These are phyloP conservation scores for Zelostemma sp. DNA, from an alignment of 1,140 invertebrate species.

Conservation along the genomic window DNA sequence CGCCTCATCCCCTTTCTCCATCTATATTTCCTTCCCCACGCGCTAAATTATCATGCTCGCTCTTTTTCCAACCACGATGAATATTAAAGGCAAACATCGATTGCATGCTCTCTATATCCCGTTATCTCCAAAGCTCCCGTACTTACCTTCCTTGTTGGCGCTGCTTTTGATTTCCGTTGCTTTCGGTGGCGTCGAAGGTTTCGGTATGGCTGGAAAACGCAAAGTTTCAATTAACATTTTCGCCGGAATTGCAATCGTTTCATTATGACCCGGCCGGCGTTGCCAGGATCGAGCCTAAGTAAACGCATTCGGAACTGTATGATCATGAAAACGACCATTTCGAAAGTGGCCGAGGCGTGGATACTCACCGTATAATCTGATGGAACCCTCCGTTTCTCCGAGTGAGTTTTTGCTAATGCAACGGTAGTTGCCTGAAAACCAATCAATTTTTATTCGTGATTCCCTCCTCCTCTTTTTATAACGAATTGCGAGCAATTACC, in stretches of 20 bases:
- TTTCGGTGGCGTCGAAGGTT: slow-evolving; percentile 76
- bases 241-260: not conserved
- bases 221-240: slow-evolving; percentile 18
- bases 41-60: not conserved
- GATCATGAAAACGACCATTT: not conserved
- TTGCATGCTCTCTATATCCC: not conserved
- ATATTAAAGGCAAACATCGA: not conserved
- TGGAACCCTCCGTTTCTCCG: slow-evolving; percentile 93
- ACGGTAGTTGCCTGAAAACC: slow-evolving; percentile 85
- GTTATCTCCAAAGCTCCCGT: not conserved
- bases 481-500: no score
- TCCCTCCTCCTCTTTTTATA: no score
- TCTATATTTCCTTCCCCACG: not conserved
- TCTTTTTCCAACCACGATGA: not conserved
- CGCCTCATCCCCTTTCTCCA: not conserved
- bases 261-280: no score
- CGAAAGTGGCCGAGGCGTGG: no score
- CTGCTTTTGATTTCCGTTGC: slow-evolving; percentile 77
- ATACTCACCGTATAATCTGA: slow-evolving; percentile 89
- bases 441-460: no score
- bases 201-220: slow-evolving; percentile 76
- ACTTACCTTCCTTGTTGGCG: slow-evolving; percentile 77
- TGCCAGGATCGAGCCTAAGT: not conserved
- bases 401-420: slow-evolving; percentile 94
- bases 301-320: not conserved